Base-by-base conservation (phyloP, 2,113 vertebrate genomes). In the Propithecus coquereli region DNA sequence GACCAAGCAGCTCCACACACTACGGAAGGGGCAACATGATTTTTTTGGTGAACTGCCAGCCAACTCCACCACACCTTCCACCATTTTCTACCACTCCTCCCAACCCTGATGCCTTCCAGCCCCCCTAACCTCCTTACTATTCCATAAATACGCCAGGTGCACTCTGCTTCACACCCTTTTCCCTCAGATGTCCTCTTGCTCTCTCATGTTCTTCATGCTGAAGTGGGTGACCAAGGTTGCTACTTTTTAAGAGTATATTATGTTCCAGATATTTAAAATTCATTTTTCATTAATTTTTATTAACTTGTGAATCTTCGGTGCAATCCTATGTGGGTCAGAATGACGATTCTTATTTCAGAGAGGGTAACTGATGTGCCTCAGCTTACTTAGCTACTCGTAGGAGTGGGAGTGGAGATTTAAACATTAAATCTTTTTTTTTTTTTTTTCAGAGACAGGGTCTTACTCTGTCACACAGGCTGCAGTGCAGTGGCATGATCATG, bases 231-330 rank as follows among this genome's bases (percentile, higher is more conserved):
- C 30, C 87, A 14, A 73, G n/a, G 14, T 79, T 93, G 63, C 9
- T 22, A 57, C 65, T 87, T 83, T 74, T 63, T 91, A 83, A 91
- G 37, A 68, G 7, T 59, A 50, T 86, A 87, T 83, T 66, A 63
- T 76, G 37, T 90, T 20, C 17, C 45, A 93, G 66, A 66, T 89
- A 89, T 88, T 66, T 52, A 85, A 79, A 95, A 71, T 73, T 93
- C 5, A 30, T 81, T 81, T 61, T 65, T 52, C 30, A 54, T 92
- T 94, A 30, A 52, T 81, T 87, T 37, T 82, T 45, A 17, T 94
- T 73, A 88, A 83, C 61, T 94, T 91, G 50, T 32, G 23, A 91
- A 34, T 66, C 34, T 92, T 91, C 14, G 70, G 27, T 86, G 66
- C 54, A 92, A 68, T 87, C 37, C 47, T 54, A 13, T 71, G 61